phyloP scores from a whole-genome alignment of 23 tunicate species.

The Ciona savignyi region DNA sequence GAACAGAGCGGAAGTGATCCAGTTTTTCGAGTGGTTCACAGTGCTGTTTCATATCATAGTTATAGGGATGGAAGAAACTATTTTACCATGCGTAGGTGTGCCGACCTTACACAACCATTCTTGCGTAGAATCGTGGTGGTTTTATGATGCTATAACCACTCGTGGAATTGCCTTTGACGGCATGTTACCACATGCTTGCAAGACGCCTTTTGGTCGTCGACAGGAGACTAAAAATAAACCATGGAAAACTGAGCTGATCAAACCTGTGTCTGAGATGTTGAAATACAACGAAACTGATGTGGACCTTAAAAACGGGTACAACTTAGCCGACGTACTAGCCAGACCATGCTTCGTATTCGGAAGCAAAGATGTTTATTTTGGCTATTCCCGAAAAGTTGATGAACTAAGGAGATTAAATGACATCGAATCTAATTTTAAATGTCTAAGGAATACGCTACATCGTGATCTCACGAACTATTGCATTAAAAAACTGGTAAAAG shows the following conservation, averaged over 20 bases:
- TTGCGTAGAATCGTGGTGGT: slow-evolving; percentile 5
- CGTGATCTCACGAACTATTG: not conserved
- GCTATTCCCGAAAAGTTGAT: slow-evolving; percentile 5
- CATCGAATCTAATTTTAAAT: not conserved
- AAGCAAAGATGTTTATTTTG: slow-evolving; percentile 10
- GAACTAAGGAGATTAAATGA: not conserved
- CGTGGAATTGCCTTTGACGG: slow-evolving; percentile 34
- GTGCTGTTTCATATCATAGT: slow-evolving; percentile 23
- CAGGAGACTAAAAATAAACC: slow-evolving; percentile 9
- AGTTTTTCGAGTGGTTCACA: slow-evolving; percentile 28
- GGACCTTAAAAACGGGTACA: not conserved
- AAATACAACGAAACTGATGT: not conserved
- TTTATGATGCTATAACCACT: slow-evolving; percentile 17
- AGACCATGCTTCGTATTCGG: slow-evolving; percentile 24
- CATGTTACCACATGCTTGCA: slow-evolving; percentile 26
- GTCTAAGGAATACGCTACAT: not conserved
- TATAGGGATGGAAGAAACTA: slow-evolving; percentile 20
- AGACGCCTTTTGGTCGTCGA: slow-evolving; percentile 26
- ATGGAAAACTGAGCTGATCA: slow-evolving; percentile 5
- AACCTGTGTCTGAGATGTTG: slow-evolving; percentile 6
- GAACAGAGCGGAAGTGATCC: not conserved
- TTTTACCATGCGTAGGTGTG: slow-evolving; percentile 17
- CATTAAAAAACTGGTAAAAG: not conserved
- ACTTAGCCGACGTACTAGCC: slow-evolving; percentile 11
- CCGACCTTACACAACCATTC: slow-evolving; percentile 11